Evolutionary conservation across 2,888 invertebrate genomes (phyloP).

Genomic region (Rotaria macrura): DNA sequence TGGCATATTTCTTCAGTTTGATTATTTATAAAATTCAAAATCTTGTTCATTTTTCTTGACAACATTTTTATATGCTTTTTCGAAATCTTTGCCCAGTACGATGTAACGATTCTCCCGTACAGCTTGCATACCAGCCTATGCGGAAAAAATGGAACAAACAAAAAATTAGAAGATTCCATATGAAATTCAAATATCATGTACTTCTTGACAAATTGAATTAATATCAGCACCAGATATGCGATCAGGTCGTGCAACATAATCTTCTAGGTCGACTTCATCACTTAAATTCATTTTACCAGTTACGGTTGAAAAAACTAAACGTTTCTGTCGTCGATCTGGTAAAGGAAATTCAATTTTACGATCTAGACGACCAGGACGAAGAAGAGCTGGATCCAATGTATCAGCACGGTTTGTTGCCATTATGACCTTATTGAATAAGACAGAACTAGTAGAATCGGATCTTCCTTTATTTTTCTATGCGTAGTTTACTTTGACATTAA

Average conservation of each 20-base stretch:
- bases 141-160: not conserved
- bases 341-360: slow-evolving; percentile 96
- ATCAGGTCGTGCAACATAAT: slow-evolving; percentile 94
- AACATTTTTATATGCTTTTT: slow-evolving; percentile 98
- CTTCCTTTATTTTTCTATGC: no score
- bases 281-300: slow-evolving; percentile 89
- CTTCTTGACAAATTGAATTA: slow-evolving; percentile 96
- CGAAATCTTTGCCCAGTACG: slow-evolving; percentile 94
- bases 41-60: slow-evolving; percentile 98
- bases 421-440: slow-evolving; percentile 60
- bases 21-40: slow-evolving; percentile 96
- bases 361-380: slow-evolving; percentile 87
- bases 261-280: slow-evolving; percentile 95
- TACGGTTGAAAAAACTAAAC: slow-evolving; percentile 92
- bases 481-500: slow-evolving; percentile 78
- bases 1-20: not conserved
- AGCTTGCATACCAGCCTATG: slow-evolving; percentile 95
- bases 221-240: slow-evolving; percentile 98
- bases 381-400: slow-evolving; percentile 89
- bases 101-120: slow-evolving; percentile 97
- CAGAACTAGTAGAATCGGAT: no score
- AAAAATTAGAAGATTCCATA: no score
- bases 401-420: slow-evolving; percentile 96
- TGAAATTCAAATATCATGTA: slow-evolving; percentile 42
- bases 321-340: slow-evolving; percentile 78